Evolutionary conservation across 2,797 vertebrate species (phyloP), one percentile per base, ranked within the genome.

Genomic region (Phoeniculus purpureus): DNA sequence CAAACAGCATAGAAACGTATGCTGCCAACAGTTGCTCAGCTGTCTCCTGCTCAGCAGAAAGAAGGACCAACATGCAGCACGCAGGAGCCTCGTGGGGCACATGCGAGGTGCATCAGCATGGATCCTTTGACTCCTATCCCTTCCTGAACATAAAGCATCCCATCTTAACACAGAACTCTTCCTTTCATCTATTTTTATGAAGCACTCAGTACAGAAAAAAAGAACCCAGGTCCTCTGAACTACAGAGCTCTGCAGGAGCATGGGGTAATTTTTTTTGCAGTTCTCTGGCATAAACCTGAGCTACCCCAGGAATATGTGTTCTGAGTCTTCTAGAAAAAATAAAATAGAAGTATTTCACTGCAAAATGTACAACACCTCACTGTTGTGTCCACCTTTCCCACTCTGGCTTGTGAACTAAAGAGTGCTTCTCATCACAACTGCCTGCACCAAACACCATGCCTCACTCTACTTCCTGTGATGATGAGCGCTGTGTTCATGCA

Each of bases 111-210:
- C 68, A 88, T 59, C 91, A 92, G 85, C 73, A 51, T 29, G 81
- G 70, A 50, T 92, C 87, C 88, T 94, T 90, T 81, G 76, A 87
- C 79, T 79, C 52, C 91, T 64, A 81, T 67, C 58, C 20, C 16
- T 3, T 91, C 90, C 74, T 85, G 85, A 95, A 81, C 82, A 86
- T 74, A 87, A 84, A 96, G 70, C 18, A 8, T 74, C 71, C 87
- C 64, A 54, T 84, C n/a, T 65, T 47, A 94, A 56, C 43, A 58
- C 8, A 70, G 73, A 81, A 85, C 15, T 25, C 40, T 85, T 79
- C 56, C 27, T 92, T 95, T 87, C 31, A 84, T 93, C 82, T 92
- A 47, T 76, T 93, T 91, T 94, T 89, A 93, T 31, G 64, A 81
- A 91, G 58, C 25, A 64, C 15, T 43, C 22, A 15, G 45, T 77